phyloP scores from a whole-genome alignment of 2,113 vertebrate species.

The Megaceryle torquata region DNA sequence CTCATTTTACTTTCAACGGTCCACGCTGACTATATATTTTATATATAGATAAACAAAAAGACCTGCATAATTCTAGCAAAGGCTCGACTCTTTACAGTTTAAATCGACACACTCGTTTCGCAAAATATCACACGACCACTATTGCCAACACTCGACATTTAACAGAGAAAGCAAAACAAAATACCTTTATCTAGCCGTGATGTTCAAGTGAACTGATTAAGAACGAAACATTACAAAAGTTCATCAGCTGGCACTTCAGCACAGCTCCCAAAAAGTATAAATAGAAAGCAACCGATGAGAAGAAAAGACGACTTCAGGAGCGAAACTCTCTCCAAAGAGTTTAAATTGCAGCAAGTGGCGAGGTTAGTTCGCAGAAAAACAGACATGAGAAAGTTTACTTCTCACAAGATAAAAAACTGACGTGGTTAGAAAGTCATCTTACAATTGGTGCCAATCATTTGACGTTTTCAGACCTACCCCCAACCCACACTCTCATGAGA shows the following conservation, averaged over 20 bases:
- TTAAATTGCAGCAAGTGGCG: slow-evolving; percentile 48
- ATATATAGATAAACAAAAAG: background rate
- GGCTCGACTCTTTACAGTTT: background rate
- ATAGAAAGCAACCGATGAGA: background rate
- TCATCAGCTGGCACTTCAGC: slow-evolving; percentile 17
- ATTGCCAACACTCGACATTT: background rate
- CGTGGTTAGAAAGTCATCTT: slow-evolving; percentile 60
- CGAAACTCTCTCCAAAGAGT: background rate
- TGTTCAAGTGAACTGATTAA: background rate
- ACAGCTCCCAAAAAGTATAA: background rate
- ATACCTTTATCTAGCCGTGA: slow-evolving; percentile 31
- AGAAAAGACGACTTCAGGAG: background rate
- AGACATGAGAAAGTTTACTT: slow-evolving; percentile 65
- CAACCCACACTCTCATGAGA: slow-evolving; percentile 44
- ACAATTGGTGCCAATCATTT: slow-evolving; percentile 65
- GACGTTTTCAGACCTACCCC: slow-evolving; percentile 62
- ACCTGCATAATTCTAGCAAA: background rate
- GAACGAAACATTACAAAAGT: background rate
- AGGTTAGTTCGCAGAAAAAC: slow-evolving; percentile 19
- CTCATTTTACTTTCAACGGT: background rate
- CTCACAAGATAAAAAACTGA: slow-evolving; percentile 63
- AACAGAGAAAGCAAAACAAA: background rate
- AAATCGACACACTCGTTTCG: background rate
- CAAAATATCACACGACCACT: background rate
- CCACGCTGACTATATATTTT: background rate